Conservation (phyloP, 2,888 invertebrate genomes). For the Apantesis nais region DNA sequence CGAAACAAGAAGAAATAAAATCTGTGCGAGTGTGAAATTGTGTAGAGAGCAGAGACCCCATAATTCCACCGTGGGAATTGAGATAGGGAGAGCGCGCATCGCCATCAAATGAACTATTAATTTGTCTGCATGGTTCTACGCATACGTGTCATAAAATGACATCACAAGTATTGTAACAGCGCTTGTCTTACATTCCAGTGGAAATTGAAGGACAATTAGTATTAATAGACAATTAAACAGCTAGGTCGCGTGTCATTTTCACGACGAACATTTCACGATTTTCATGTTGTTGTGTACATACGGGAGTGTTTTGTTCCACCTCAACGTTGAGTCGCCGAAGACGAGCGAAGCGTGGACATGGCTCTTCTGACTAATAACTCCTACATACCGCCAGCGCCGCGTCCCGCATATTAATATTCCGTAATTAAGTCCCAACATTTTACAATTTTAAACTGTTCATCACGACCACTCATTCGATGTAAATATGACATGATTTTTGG, state of each 20-base stretch:
- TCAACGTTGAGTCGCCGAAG: slow-evolving; percentile 37
- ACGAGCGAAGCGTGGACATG: slow-evolving; percentile 36
- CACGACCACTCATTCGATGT: slow-evolving; percentile 58
- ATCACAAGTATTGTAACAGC: slow-evolving; percentile 13
- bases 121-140: slow-evolving; percentile 6
- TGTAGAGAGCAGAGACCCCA: slow-evolving; percentile 17
- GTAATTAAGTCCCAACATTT: slow-evolving; percentile 63
- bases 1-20: slow-evolving; percentile 14
- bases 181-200: slow-evolving; percentile 13
- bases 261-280: slow-evolving; percentile 41
- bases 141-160: slow-evolving; percentile 14
- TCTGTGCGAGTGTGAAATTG: slow-evolving; percentile 17
- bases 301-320: slow-evolving; percentile 17
- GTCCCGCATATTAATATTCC: slow-evolving; percentile 65
- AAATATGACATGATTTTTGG: slow-evolving; percentile 57
- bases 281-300: slow-evolving; percentile 30
- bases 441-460: slow-evolving; percentile 60
- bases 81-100: slow-evolving; percentile 19
- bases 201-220: slow-evolving; percentile 34
- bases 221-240: slow-evolving; percentile 39
- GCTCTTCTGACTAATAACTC: slow-evolving; percentile 57
- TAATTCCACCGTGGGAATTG: slow-evolving; percentile 17
- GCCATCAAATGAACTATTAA: slow-evolving; percentile 17
- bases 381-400: slow-evolving; percentile 57
- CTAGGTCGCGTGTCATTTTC: slow-evolving; percentile 34